These are phyloP conservation scores for Melieria crassipennis DNA, from an alignment of 2,888 invertebrate genomes.

Conservation along the genomic window DNA sequence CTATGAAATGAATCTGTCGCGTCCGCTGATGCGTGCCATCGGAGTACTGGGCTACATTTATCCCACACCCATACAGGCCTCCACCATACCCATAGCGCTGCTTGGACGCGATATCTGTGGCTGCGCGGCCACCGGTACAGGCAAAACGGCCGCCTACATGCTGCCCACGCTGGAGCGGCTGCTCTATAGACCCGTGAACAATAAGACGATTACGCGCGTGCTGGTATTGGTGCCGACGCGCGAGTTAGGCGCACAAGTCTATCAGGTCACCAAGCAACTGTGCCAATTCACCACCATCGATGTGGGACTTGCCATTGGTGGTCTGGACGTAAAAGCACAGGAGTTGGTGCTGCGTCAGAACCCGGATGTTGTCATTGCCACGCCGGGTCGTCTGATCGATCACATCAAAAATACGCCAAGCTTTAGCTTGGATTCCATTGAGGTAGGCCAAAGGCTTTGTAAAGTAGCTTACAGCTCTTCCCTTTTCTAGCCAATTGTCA, in stretches of 20 bases:
- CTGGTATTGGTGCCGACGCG: conserved; percentile 95
- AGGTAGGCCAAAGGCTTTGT: conserved; percentile 69
- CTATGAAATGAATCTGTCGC: conserved; percentile 95
- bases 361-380: conserved; percentile 97
- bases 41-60: conserved; percentile 87
- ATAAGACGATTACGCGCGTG: conserved; percentile 79
- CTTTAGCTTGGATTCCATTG: conserved; percentile 89
- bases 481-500: background rate
- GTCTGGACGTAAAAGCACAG: conserved; percentile 84
- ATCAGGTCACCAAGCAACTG: conserved; percentile 90
- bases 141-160: conserved; percentile 99
- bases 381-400: conserved; percentile 97
- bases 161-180: conserved; percentile 94
- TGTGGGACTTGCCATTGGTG: conserved; percentile 86
- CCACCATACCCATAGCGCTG: conserved; percentile 93
- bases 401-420: conserved; percentile 95
- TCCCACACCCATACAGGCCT: conserved; percentile 96
- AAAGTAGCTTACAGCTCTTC: background rate
- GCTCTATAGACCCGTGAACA: conserved; percentile 82
- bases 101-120: conserved; percentile 96
- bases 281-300: conserved; percentile 87
- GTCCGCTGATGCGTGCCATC: conserved; percentile 92
- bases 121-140: conserved; percentile 97
- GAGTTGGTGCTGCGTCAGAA: conserved; percentile 85
- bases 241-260: conserved; percentile 97